Base-by-base conservation (phyloP, 2,888 invertebrate genomes). In the Acanthoscelides obtectus region DNA sequence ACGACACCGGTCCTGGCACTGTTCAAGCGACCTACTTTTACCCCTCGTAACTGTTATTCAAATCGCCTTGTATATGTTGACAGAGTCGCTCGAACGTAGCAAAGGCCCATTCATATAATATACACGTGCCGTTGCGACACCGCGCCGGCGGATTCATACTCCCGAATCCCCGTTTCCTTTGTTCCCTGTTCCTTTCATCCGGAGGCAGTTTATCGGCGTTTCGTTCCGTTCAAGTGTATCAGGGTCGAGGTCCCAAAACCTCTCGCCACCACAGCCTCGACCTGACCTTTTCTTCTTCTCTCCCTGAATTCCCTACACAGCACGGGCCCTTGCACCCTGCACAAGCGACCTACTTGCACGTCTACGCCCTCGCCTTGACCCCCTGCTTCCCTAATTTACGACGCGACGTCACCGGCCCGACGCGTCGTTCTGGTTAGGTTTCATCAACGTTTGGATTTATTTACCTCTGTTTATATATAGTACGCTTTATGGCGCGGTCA, bases 211-310 rank as follows among this genome's bases (percentile, higher is more conserved):
- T n/a, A n/a, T n/a, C 64, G 67, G 66, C 20, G 8, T n/a, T 25
- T 22, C 64, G 67, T 64, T 68, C 65, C 65, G 71, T 69, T 69
- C 69, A 22, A 69, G 72, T 67, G 69, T 69, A 66, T 65, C 67
- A 69, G 27, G 69, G 71, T 66, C 66, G 63, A 71, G 71, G 71
- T 71, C 68, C n/a, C 72, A 64, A 25, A 68, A 68, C 65, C 64
- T 73, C 73, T 71, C 71, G 67, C 67, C n/a, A n/a, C n/a, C n/a
- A n/a, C 71, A 64, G 67, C 70, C 70, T 70, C 71, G 73, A 73
- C 75, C 75, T 76, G 77, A 77, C 77, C 77, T 77, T 76, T 75
- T 74, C 75, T 75, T 75, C 74, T 69, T 21, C 66, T 66, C 72
- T 70, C 74, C 66, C 70, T 70, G 74, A 67, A 64, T 27, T 70